Conservation (phyloP, 2,888 invertebrate genomes). For the Xanthorhoe designata region DNA sequence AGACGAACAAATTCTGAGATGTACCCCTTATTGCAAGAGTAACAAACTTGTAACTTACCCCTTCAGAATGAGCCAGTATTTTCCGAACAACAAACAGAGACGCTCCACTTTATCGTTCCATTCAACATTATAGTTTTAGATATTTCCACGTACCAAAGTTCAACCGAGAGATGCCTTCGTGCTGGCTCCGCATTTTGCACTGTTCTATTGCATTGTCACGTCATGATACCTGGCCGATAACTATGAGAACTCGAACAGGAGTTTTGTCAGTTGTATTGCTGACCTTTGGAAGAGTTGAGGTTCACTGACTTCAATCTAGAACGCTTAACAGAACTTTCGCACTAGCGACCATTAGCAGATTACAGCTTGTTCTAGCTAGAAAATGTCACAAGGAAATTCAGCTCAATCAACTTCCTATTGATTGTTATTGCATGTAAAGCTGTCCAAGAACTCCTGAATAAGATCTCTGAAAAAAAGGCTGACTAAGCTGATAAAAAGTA, state of each 20-base stretch:
- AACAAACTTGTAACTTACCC: constrained; percentile 6
- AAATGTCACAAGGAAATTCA: no score
- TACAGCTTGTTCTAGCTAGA: no score
- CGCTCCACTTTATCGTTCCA: constrained; percentile 22
- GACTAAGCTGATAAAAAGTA: no score
- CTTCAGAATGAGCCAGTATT: constrained; percentile 17
- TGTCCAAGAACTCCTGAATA: no score
- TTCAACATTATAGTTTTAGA: constrained; percentile 30
- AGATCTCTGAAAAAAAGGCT: no score
- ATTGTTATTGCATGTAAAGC: no score
- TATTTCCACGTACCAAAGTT: constrained; percentile 25
- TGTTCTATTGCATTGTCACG: constrained; percentile 31
- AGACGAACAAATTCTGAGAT: neutral
- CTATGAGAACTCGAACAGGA: constrained; percentile 18
- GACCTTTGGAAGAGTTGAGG: no score
- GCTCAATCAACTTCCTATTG: no score
- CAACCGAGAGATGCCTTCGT: constrained; percentile 26
- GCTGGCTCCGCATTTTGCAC: constrained; percentile 27
- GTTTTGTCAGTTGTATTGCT: neutral
- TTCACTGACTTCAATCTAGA: no score
- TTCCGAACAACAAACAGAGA: constrained; percentile 25
- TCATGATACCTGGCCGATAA: constrained; percentile 32
- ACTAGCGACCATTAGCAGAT: no score
- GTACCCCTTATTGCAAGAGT: neutral
- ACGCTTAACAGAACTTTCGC: no score